A percentile compares a stretch with the other conserved stretches of the same genome.
Conservation (phyloP, 2,888 invertebrate genomes). For the Mimumesa dahlbomi region DNA sequence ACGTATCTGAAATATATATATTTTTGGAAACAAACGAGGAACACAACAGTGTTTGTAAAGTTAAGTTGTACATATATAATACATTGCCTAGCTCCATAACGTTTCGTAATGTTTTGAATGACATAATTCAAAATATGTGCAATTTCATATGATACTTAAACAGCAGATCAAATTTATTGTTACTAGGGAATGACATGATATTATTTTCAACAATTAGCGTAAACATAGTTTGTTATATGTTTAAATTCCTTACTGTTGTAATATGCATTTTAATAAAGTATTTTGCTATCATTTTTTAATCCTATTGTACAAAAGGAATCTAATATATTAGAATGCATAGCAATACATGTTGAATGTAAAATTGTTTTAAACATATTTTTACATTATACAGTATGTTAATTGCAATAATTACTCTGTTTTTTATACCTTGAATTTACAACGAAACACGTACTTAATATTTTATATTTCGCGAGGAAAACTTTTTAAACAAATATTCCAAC, state of each 20-base stretch:
- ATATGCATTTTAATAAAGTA: conserved; percentile 5
- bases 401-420: no score
- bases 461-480: not conserved
- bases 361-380: conserved; percentile 8
- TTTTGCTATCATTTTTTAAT: conserved; percentile 16
- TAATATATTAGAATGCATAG: not conserved
- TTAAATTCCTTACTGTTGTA: conserved; percentile 1
- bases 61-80: not conserved
- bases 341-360: conserved; percentile 8
- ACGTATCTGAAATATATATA: conserved; percentile 13
- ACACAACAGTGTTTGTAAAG: not conserved
- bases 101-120: not conserved
- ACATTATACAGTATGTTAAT: no score
- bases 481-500: not conserved
- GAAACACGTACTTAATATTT: no score
- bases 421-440: no score
- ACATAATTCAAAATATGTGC: conserved; percentile 28
- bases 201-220: not conserved
- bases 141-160: conserved; percentile 30
- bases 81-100: not conserved
- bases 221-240: conserved; percentile 10
- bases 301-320: conserved; percentile 7
- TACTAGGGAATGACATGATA: conserved; percentile 6
- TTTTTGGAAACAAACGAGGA: conserved; percentile 20
- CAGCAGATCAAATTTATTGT: conserved; percentile 1